phyloP scores from a whole-genome alignment of 2,113 vertebrate species.

The Trogon surrucura region DNA sequence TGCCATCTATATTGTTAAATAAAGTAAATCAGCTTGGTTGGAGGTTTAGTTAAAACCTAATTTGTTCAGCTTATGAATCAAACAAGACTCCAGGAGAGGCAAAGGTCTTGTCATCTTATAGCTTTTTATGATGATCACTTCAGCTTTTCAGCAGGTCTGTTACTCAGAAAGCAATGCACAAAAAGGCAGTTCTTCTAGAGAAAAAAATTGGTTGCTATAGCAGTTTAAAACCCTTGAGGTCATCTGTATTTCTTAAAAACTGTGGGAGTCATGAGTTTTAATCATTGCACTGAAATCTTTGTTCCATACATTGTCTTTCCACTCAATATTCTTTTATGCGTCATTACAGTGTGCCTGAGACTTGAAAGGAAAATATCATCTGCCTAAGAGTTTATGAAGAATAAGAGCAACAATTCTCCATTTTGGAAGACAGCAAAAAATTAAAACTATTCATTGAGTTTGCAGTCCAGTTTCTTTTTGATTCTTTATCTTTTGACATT shows the following conservation, averaged over 20 bases:
- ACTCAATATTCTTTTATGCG: background rate
- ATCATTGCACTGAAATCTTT: background rate
- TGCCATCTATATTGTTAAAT: constrained; percentile 15
- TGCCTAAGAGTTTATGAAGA: background rate
- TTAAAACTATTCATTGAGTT: background rate
- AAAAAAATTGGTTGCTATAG: constrained; percentile 27
- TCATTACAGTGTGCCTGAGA: background rate
- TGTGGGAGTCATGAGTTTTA: background rate
- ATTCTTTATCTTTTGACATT: constrained; percentile 24
- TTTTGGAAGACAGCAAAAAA: constrained; percentile 5
- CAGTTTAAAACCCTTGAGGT: constrained; percentile 21
- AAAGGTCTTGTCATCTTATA: constrained; percentile 3
- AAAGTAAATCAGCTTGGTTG: constrained; percentile 30
- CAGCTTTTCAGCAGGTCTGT: constrained; percentile 23
- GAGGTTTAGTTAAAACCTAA: constrained; percentile 32
- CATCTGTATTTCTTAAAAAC: constrained; percentile 43
- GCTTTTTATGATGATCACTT: constrained; percentile 15
- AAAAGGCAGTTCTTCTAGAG: background rate
- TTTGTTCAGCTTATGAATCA: constrained; percentile 35
- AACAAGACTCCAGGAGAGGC: constrained; percentile 17
- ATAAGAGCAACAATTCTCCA: background rate
- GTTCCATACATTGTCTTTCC: background rate
- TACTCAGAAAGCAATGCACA: constrained; percentile 21
- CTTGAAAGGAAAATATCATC: background rate
- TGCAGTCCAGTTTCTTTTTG: background rate